A percentile compares a stretch with the other conserved stretches of the same genome.
These are phyloP conservation scores for Himantopus leucocephalus DNA, from an alignment of 2,113 vertebrate species.

Conservation along the genomic window DNA sequence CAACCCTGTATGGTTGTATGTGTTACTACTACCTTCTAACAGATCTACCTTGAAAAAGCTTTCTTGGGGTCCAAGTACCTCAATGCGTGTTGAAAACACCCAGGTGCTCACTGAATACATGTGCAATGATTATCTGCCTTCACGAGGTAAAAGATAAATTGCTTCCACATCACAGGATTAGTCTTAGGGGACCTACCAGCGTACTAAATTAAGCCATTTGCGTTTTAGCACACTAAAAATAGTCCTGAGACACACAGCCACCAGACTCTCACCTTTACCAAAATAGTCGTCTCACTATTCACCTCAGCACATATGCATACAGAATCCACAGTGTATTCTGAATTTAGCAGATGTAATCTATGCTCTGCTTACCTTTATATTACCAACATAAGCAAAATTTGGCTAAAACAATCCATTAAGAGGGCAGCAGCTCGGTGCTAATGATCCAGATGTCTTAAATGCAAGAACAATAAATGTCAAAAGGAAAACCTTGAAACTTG, in stretches of 20 bases:
- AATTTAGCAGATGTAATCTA: neutral
- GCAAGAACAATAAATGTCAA: neutral
- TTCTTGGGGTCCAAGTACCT: neutral
- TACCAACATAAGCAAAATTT: neutral
- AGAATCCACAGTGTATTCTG: neutral
- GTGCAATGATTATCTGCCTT: neutral
- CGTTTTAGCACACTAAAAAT: neutral
- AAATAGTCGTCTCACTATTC: rapidly evolving
- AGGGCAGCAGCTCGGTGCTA: neutral
- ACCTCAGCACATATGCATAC: neutral
- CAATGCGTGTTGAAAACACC: neutral
- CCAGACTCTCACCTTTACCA: neutral
- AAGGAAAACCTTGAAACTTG: neutral
- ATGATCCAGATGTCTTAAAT: neutral
- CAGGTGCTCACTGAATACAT: neutral
- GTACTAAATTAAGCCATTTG: neutral
- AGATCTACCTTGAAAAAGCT: neutral
- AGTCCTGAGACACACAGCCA: neutral
- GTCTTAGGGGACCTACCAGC: neutral
- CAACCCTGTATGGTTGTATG: neutral
- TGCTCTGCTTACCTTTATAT: neutral
- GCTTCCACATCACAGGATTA: neutral
- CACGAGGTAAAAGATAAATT: neutral
- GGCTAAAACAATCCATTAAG: neutral
- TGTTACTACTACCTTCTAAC: neutral